These are phyloP conservation scores for Lycodopsis pacificus DNA, from an alignment of 2,797 vertebrate genomes.

Conservation along the genomic window DNA sequence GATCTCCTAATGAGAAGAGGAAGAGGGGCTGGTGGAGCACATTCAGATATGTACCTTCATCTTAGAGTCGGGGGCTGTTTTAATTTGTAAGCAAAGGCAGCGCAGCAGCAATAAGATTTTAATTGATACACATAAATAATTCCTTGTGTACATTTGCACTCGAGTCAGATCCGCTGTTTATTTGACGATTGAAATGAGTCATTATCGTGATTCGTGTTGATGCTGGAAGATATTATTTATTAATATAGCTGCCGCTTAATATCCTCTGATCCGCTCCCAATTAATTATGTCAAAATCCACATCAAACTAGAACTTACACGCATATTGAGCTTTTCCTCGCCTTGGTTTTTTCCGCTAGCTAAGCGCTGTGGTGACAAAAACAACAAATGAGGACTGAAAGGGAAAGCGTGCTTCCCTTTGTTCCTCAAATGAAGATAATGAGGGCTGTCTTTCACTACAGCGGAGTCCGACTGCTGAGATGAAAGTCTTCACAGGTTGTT, in stretches of 20 bases:
- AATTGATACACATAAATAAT: slow-evolving; percentile 96
- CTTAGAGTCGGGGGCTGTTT: slow-evolving; percentile 82
- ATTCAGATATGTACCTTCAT: slow-evolving; percentile 84
- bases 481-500: slow-evolving; percentile 22
- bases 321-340: slow-evolving; percentile 63
- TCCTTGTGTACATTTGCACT: slow-evolving; percentile 91
- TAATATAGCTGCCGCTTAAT: slow-evolving; percentile 82
- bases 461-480: slow-evolving; percentile 20
- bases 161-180: slow-evolving; percentile 89
- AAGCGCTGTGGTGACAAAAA: slow-evolving; percentile 68
- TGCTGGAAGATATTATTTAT: slow-evolving; percentile 86
- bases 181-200: slow-evolving; percentile 86
- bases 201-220: slow-evolving; percentile 84
- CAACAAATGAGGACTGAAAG: slow-evolving; percentile 72
- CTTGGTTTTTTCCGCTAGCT: slow-evolving; percentile 65
- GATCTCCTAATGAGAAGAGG: slow-evolving; percentile 79
- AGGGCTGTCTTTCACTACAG: slow-evolving; percentile 55
- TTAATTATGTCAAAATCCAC: slow-evolving; percentile 86
- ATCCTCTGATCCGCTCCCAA: slow-evolving; percentile 83
- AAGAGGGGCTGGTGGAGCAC: slow-evolving; percentile 72
- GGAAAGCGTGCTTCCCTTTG: slow-evolving; percentile 64
- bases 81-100: slow-evolving; percentile 87
- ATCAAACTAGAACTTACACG: slow-evolving; percentile 75
- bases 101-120: slow-evolving; percentile 91
- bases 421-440: slow-evolving; percentile 77